Conservation (phyloP, 2,797 vertebrate genomes). For the Pangasius mekongensis region DNA sequence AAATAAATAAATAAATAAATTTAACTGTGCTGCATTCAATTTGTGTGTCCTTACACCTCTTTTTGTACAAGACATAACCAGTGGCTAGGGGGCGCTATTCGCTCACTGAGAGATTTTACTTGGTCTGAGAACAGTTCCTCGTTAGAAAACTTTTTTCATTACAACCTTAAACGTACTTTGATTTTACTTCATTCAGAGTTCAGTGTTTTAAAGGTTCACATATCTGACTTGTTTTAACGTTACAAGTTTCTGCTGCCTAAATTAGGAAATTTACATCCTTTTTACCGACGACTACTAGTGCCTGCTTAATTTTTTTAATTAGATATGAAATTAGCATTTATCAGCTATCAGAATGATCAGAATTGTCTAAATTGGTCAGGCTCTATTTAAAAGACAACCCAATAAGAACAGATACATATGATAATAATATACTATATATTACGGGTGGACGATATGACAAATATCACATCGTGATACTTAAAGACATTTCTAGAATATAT, state of each 20-base stretch:
- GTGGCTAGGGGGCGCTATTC: not conserved
- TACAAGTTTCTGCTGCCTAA: not conserved
- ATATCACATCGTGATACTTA: no score
- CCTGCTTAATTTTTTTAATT: not conserved
- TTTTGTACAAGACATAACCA: not conserved
- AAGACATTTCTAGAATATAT: no score
- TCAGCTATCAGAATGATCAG: not conserved
- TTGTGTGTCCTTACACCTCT: not conserved
- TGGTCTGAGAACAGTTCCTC: not conserved
- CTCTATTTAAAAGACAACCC: no score
- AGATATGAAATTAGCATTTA: not conserved
- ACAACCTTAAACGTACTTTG: not conserved
- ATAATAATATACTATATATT: no score
- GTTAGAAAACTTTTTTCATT: not conserved
- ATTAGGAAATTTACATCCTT: not conserved
- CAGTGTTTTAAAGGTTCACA: not conserved
- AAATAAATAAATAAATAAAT: no score
- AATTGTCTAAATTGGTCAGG: not conserved
- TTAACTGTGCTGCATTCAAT: not conserved
- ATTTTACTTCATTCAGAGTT: not conserved
- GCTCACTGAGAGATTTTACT: not conserved
- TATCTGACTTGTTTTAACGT: not conserved
- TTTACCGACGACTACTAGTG: not conserved
- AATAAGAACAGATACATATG: no score
- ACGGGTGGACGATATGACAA: no score